Conservation (phyloP, 2,797 vertebrate genomes). For the Syndactyla subalaris region DNA sequence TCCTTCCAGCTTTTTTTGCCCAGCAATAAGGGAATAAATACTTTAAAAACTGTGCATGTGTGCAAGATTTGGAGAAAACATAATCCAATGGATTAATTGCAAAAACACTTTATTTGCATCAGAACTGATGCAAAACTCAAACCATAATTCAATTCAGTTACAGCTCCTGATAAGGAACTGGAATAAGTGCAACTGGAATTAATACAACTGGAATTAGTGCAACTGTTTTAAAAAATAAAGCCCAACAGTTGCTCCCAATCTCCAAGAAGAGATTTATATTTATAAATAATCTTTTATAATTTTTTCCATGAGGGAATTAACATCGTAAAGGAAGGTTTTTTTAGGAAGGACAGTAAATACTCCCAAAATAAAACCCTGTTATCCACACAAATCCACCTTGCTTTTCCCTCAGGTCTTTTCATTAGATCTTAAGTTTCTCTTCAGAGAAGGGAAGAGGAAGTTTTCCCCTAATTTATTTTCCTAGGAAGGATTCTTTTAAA, state of each 20-base stretch:
- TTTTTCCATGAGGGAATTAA: neutral
- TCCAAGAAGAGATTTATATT: neutral
- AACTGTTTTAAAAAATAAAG: neutral
- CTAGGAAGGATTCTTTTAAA: neutral
- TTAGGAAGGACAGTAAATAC: neutral
- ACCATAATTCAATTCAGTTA: neutral
- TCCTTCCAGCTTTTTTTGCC: neutral
- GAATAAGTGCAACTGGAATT: neutral
- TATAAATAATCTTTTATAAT: neutral
- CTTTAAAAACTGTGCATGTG: neutral
- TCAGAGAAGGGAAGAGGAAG: neutral
- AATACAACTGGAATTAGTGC: neutral
- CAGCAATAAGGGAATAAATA: neutral
- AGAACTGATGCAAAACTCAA: neutral
- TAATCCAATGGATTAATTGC: neutral
- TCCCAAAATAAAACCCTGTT: neutral
- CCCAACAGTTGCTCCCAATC: neutral
- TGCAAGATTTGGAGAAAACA: neutral
- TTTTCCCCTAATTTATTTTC: neutral
- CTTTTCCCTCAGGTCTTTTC: neutral
- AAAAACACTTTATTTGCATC: neutral
- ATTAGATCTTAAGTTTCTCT: neutral
- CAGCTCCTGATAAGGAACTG: neutral
- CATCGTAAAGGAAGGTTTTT: fast-evolving
- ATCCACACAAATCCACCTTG: neutral